Conservation (phyloP, 2,888 invertebrate genomes). For the Miltochrista miniata region DNA sequence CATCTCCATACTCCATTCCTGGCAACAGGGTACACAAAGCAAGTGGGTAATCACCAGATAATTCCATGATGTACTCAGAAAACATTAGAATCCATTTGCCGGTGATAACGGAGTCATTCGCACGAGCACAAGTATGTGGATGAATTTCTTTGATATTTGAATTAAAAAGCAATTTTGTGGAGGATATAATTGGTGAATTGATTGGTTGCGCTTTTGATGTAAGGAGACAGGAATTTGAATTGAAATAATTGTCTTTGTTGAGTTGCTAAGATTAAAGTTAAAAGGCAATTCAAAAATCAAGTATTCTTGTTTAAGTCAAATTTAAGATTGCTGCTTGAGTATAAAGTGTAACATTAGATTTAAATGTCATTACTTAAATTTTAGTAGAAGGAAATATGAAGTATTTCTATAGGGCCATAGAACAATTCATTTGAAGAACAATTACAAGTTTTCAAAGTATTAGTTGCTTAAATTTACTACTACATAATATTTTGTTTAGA, state of each 20-base stretch:
- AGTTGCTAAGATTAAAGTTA: neutral
- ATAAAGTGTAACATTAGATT: no score
- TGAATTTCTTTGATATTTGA: slow-evolving; percentile 6
- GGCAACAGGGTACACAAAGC: slow-evolving; percentile 71
- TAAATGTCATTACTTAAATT: no score
- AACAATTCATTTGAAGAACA: no score
- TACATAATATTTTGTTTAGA: no score
- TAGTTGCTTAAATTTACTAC: no score
- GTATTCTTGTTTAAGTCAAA: no score
- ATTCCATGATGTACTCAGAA: slow-evolving; percentile 62
- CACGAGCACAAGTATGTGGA: neutral
- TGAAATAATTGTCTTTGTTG: neutral
- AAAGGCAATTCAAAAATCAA: no score
- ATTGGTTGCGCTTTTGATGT: slow-evolving; percentile 7
- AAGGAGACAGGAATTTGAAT: neutral
- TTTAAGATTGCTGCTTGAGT: no score
- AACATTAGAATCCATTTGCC: slow-evolving; percentile 74
- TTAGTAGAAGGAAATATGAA: no score
- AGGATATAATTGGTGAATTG: slow-evolving; percentile 14
- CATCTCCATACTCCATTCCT: slow-evolving; percentile 25
- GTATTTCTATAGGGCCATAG: no score
- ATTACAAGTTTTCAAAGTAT: no score
- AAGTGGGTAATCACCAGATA: slow-evolving; percentile 79
- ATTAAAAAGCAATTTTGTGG: slow-evolving; percentile 4
- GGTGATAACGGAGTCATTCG: slow-evolving; percentile 13